These are phyloP conservation scores for Leucopsar rothschildi DNA, from an alignment of 2,113 vertebrate genomes.

Conservation along the genomic window DNA sequence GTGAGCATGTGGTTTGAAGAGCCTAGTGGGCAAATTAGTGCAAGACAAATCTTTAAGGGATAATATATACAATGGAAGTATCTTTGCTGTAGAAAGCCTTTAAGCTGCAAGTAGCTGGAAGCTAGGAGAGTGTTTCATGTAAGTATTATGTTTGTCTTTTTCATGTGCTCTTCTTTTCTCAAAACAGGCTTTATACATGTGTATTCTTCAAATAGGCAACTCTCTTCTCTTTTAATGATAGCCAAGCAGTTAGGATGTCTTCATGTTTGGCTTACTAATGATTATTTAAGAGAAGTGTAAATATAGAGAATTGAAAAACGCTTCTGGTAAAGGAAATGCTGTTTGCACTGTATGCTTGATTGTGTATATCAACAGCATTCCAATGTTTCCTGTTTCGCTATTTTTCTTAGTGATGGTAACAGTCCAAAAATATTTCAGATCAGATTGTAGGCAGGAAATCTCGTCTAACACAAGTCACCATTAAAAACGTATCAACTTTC, in stretches of 20 bases:
- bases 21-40: neutral
- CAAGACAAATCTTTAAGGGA: neutral
- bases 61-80: neutral
- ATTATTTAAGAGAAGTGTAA: slow-evolving; percentile 11
- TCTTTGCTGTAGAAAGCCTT: neutral
- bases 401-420: slow-evolving; percentile 12
- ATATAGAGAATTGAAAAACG: neutral
- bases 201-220: neutral
- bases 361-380: slow-evolving; percentile 61
- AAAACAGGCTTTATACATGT: neutral
- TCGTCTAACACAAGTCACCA: neutral
- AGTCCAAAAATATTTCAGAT: slow-evolving; percentile 47
- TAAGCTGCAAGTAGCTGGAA: neutral
- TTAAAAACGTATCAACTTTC: neutral
- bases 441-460: slow-evolving; percentile 48
- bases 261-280: neutral
- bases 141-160: neutral
- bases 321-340: slow-evolving; percentile 59
- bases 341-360: slow-evolving; percentile 49
- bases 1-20: neutral
- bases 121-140: neutral
- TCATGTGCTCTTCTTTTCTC: neutral
- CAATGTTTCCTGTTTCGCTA: slow-evolving; percentile 39
- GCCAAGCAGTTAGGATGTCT: neutral
- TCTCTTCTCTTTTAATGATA: neutral